Evolutionary conservation across 2,888 invertebrate species (phyloP), one percentile per base, ranked within the genome.

Genomic region (Lepidochrysops patricia): DNA sequence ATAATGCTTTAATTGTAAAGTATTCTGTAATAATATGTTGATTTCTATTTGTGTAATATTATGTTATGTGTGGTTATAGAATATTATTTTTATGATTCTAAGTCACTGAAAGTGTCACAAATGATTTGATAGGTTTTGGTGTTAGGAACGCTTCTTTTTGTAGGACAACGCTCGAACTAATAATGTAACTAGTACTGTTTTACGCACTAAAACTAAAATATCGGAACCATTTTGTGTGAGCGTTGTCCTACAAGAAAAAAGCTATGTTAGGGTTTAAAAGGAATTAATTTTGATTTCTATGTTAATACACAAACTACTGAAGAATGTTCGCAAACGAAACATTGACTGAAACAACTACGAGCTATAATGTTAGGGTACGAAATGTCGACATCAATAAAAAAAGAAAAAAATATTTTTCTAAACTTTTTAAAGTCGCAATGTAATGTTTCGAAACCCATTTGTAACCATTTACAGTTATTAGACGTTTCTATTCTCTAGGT

Each of bases 311-410:
- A 52, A 50, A 58, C 25, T 15, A 50, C 35, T 26, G 50, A 26
- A 12, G 27, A 25, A 52, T 50, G 54, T 54, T 52, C 35, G 57
- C 27, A 61, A 63, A 62, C 56, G 58, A 66, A 63, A 61, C 60
- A 75, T 73, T 82, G 88, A 87, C 87, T 88, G 87, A 88, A 80
- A 77, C 82, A 86, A 85, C 86, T 85, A 72, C 74, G 82, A 79
- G 78, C 77, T 82, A 71, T 76, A 73, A 71, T 71, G 70, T 73
- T 82, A 83, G 82, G 81, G 79, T 84, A 65, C 59, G 27, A 81
- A 71, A 76, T 69, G 80, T 83, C 79, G 81, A 82, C 79, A 82
- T 79, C 78, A 77, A 71, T 73, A 75, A 79, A 72, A 26, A n/a
- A 60, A 79, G 73, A 75, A 74, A 78, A 70, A 80, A 76, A 82